Percentiles rank a stretch among this genome's conserved stretches.
Conservation (phyloP, 2,888 invertebrate genomes). For the Acronicta aceris region DNA sequence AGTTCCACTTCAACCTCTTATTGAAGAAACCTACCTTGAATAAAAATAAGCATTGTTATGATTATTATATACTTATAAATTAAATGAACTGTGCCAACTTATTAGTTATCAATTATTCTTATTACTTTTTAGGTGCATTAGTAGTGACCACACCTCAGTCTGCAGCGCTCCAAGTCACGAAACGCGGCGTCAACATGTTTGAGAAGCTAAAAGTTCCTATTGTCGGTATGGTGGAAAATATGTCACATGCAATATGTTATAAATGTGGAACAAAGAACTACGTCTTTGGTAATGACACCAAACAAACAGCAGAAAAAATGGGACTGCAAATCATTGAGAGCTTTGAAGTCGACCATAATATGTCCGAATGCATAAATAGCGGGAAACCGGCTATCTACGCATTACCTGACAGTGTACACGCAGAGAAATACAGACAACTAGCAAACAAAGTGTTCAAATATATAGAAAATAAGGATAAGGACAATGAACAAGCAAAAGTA, state of each 20-base stretch:
- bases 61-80: not conserved
- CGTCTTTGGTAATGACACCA: constrained; percentile 92
- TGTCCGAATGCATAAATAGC: constrained; percentile 92
- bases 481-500: constrained; percentile 68
- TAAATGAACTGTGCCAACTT: not conserved
- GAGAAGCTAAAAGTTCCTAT: constrained; percentile 94
- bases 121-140: constrained; percentile 91
- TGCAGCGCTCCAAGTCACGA: constrained; percentile 95
- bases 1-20: too few relatives aligned
- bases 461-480: constrained; percentile 77
- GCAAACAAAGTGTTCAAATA: constrained; percentile 85
- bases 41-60: too few relatives aligned
- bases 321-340: constrained; percentile 91
- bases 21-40: too few relatives aligned
- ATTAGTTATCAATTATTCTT: not conserved
- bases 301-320: constrained; percentile 90
- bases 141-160: constrained; percentile 98
- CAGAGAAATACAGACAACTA: constrained; percentile 82
- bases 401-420: constrained; percentile 88
- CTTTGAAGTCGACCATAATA: constrained; percentile 92
- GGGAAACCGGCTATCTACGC: constrained; percentile 93
- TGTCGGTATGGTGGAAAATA: constrained; percentile 97
- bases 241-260: constrained; percentile 94
- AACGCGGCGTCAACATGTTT: constrained; percentile 96
- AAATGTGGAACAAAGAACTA: constrained; percentile 93